phyloP scores from a whole-genome alignment of 1,140 invertebrate species.

The Drosophila willistoni region DNA sequence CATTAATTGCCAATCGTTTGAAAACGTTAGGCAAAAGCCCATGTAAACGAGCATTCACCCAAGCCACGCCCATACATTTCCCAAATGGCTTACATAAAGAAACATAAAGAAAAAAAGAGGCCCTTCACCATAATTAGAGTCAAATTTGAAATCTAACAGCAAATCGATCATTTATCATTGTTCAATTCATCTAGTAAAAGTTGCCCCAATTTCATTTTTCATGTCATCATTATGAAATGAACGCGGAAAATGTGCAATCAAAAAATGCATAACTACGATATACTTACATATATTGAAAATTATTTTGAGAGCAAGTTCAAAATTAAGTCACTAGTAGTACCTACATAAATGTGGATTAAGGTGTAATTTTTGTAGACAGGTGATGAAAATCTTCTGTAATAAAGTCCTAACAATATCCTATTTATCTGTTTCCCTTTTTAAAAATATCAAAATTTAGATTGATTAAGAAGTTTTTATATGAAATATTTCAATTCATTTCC shows the following conservation, averaged over 20 bases:
- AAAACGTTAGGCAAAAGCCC: neutral
- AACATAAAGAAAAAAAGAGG: neutral
- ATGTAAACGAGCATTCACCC: constrained; percentile 8
- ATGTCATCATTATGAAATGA: neutral
- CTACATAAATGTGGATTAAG: too few species aligned
- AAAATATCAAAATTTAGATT: too few species aligned
- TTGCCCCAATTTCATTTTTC: neutral
- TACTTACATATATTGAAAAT: too few species aligned
- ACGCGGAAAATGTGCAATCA: neutral
- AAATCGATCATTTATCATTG: constrained; percentile 11
- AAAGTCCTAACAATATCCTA: too few species aligned
- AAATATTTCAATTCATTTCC: neutral
- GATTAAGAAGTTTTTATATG: too few species aligned
- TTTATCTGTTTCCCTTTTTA: too few species aligned
- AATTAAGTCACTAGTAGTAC: too few species aligned
- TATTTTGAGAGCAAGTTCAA: neutral
- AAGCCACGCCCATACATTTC: constrained; percentile 1
- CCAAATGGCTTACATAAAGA: constrained; percentile 11
- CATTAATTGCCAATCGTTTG: constrained; percentile 1
- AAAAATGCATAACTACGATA: neutral
- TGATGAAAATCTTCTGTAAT: too few species aligned
- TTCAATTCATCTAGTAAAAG: neutral
- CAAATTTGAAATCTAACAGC: neutral
- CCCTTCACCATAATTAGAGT: constrained; percentile 21
- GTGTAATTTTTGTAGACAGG: too few species aligned